These are phyloP conservation scores for Phyllostomus discolor DNA, from an alignment of 2,113 vertebrate genomes.

Conservation along the genomic window DNA sequence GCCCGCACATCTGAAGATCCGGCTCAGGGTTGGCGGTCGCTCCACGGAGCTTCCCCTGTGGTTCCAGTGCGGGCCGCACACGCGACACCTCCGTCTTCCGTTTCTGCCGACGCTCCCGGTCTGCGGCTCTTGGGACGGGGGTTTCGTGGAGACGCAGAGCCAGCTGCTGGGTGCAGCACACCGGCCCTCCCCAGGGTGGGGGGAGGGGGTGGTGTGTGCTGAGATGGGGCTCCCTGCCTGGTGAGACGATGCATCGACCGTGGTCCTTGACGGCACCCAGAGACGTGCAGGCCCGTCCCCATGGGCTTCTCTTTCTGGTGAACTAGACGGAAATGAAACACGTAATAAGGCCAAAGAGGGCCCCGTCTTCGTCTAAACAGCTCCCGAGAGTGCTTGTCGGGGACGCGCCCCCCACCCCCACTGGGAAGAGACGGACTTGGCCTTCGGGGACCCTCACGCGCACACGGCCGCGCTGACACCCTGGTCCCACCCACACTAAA, in stretches of 20 bases:
- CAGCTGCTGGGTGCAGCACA: not conserved
- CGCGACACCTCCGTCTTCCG: rapidly evolving
- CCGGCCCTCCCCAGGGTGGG: not conserved
- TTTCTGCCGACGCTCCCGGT: not conserved
- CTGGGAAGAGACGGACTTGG: not conserved
- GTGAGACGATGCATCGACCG: not conserved
- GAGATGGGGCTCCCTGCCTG: too few species aligned
- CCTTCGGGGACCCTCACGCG: not conserved
- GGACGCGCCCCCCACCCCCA: not conserved
- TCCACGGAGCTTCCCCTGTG: not conserved
- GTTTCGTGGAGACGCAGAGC: not conserved
- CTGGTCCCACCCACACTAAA: not conserved
- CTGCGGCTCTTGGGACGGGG: too few species aligned
- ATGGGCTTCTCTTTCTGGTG: not conserved
- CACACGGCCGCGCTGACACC: too few species aligned
- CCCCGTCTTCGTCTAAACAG: not conserved
- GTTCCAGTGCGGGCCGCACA: not conserved
- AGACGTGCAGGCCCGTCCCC: not conserved
- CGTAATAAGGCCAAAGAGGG: not conserved
- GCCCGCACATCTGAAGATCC: not conserved
- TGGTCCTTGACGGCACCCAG: not conserved
- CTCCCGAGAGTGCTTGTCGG: not conserved
- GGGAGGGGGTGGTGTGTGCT: too few species aligned
- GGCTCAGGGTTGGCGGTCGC: rapidly evolving
- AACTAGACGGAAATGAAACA: not conserved